Evolutionary conservation across 2,888 invertebrate species (phyloP).

Genomic region (Micropterix aruncella): DNA sequence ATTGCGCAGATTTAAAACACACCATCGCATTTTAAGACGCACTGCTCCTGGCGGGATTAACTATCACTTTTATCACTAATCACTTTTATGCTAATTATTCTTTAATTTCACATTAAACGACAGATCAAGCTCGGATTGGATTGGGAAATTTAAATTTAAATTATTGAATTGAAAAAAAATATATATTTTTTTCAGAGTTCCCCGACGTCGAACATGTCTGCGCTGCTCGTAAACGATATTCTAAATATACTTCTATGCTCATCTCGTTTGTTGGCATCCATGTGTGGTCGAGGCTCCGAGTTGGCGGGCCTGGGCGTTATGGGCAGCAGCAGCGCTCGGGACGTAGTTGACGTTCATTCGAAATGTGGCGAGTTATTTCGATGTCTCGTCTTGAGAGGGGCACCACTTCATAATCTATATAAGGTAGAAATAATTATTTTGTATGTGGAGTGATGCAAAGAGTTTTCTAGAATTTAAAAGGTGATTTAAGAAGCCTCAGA

Average conservation of each 20-base stretch:
- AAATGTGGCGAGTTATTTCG: conserved; percentile 70
- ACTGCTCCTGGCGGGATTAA: too few species aligned
- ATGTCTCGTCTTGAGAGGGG: conserved; percentile 59
- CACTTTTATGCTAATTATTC: too few species aligned
- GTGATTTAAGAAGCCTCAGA: too few species aligned
- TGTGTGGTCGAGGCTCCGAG: conserved; percentile 48
- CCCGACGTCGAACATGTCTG: conserved; percentile 40
- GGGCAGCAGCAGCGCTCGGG: conserved; percentile 39
- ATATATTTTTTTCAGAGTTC: conserved; percentile 47
- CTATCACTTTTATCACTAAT: too few species aligned
- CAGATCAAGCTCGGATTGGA: too few species aligned
- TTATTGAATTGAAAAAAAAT: too few species aligned
- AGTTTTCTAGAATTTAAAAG: too few species aligned
- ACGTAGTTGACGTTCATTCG: conserved; percentile 67
- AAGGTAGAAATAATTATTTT: conserved; percentile 38
- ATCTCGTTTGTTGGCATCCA: conserved; percentile 54
- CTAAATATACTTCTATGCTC: conserved; percentile 65
- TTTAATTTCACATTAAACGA: too few species aligned
- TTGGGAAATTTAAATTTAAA: too few species aligned
- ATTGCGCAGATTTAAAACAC: too few species aligned
- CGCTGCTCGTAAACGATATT: conserved; percentile 51
- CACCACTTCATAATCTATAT: conserved; percentile 58
- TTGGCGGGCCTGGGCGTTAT: conserved; percentile 43
- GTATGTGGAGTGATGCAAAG: too few species aligned
- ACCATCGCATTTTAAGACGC: too few species aligned